Conservation (phyloP, 2,888 invertebrate species). For the Cephalotes varians region DNA sequence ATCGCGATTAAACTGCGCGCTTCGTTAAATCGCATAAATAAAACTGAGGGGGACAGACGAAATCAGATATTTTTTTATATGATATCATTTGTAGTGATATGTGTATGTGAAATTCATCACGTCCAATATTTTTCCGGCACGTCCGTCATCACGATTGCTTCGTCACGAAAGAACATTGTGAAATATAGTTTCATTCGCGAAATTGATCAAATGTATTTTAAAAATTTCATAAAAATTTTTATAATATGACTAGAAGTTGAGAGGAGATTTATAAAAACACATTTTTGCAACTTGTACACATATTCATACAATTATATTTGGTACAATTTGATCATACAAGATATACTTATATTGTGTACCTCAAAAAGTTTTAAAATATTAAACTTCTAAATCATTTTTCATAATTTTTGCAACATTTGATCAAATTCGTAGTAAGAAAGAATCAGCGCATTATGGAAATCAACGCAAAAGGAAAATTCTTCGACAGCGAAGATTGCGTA, state of each 20-base stretch:
- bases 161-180: background rate
- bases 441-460: background rate
- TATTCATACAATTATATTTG: no score
- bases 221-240: background rate
- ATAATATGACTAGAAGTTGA: background rate
- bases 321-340: no score
- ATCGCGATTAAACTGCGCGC: conserved; percentile 35
- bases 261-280: background rate
- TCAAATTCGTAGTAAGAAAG: background rate
- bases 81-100: background rate
- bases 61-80: conserved; percentile 19
- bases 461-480: conserved; percentile 52
- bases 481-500: conserved; percentile 65
- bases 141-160: conserved; percentile 14
- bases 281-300: background rate
- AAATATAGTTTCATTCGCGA: background rate
- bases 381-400: background rate
- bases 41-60: background rate
- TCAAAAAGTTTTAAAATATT: background rate
- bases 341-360: background rate
- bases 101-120: conserved; percentile 3
- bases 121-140: background rate
- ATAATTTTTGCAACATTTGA: background rate
- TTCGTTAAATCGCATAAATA: conserved; percentile 47
- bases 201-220: background rate